These are phyloP conservation scores for Hippopotamus amphibius DNA, from an alignment of 2,113 vertebrate genomes.

Conservation along the genomic window DNA sequence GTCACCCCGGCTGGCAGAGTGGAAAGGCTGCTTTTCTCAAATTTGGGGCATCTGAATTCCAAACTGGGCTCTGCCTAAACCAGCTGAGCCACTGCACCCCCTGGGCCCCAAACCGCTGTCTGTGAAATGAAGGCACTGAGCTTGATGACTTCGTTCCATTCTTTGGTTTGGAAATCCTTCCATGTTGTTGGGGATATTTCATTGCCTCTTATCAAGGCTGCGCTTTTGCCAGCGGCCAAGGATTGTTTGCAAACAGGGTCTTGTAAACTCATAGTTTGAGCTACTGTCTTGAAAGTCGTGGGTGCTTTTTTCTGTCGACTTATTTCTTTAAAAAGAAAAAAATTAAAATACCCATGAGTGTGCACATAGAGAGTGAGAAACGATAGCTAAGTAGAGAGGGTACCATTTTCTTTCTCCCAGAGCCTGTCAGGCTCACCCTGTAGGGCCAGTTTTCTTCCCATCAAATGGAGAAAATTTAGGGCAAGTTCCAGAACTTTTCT, in stretches of 20 bases:
- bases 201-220: background rate
- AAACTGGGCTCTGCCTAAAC: background rate
- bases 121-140: background rate
- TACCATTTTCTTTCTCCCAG: background rate
- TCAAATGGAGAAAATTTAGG: background rate
- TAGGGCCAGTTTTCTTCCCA: background rate
- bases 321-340: background rate
- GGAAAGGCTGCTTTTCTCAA: background rate
- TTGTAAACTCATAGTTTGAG: background rate
- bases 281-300: background rate
- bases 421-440: fast-evolving
- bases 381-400: background rate
- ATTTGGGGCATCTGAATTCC: background rate
- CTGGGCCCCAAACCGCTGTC: background rate
- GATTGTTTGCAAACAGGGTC: background rate
- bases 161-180: background rate
- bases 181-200: background rate
- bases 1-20: background rate
- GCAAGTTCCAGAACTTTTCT: background rate
- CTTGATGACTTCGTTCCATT: background rate
- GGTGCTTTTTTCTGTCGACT: background rate
- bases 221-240: background rate
- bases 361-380: background rate
- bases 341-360: background rate
- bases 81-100: background rate